Evolutionary conservation across 2,888 invertebrate genomes (phyloP).

Genomic region (Suillia variegata): DNA sequence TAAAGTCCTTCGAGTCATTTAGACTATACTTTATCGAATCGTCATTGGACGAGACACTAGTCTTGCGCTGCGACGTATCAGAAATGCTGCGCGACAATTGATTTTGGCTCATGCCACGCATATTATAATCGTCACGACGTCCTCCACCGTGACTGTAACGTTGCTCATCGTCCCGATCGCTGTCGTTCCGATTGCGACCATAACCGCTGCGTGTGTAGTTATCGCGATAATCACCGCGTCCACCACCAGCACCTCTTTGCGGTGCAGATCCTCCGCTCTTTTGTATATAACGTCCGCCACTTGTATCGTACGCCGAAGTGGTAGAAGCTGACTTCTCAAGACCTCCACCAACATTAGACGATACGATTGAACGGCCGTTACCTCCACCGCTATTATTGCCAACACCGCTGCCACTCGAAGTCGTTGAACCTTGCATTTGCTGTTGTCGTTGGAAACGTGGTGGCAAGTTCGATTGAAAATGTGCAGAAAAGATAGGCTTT

Average conservation of each 20-base stretch:
- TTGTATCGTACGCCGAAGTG: slow-evolving; percentile 44
- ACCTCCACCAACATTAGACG: slow-evolving; percentile 25
- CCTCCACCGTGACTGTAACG: slow-evolving; percentile 41
- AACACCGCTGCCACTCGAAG: slow-evolving; percentile 31
- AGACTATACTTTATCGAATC: slow-evolving; percentile 42
- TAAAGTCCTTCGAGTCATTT: slow-evolving; percentile 32
- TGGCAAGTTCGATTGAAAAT: slow-evolving; percentile 82
- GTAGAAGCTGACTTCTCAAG: slow-evolving; percentile 49
- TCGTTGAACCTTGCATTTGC: slow-evolving; percentile 42
- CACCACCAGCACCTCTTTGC: slow-evolving; percentile 19
- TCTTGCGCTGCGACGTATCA: slow-evolving; percentile 61
- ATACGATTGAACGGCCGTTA: slow-evolving; percentile 30
- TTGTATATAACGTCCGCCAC: slow-evolving; percentile 43
- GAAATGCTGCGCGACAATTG: slow-evolving; percentile 60
- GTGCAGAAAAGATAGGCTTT: slow-evolving; percentile 67
- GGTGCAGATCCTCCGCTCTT: slow-evolving; percentile 36
- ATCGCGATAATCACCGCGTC: slow-evolving; percentile 40
- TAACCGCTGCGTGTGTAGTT: slow-evolving; percentile 38
- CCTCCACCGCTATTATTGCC: slow-evolving; percentile 29
- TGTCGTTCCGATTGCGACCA: slow-evolving; percentile 42
- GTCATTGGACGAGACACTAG: slow-evolving; percentile 58
- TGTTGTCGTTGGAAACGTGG: slow-evolving; percentile 85
- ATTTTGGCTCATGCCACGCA: slow-evolving; percentile 39
- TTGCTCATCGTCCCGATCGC: slow-evolving; percentile 44
- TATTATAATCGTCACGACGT: slow-evolving; percentile 36